Evolutionary conservation across 1,140 invertebrate genomes (phyloP).

Genomic region (Bombus polaris): DNA sequence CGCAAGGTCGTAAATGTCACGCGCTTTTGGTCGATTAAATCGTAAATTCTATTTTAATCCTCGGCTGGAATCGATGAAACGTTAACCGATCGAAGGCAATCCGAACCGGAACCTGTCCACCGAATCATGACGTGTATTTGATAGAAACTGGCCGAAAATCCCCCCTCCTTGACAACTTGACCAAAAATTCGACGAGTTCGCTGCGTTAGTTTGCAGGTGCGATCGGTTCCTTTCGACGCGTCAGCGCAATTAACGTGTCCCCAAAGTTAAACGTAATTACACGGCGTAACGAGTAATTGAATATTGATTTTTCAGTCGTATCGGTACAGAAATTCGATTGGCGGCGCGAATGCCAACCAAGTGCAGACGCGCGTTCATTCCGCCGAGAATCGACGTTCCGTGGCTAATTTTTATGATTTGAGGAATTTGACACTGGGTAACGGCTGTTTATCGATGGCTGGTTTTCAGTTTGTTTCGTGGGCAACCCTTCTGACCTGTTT

Average conservation of each 20-base stretch:
- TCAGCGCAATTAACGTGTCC: background rate
- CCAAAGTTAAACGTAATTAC: slow-evolving; percentile 19
- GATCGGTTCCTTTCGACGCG: background rate
- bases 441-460: background rate
- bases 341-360: background rate
- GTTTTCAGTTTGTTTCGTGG: too few relatives aligned
- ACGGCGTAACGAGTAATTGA: slow-evolving; percentile 8
- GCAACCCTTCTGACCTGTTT: too few relatives aligned
- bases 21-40: background rate
- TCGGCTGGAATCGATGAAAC: background rate
- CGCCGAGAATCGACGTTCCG: background rate
- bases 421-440: background rate
- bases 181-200: background rate
- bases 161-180: background rate
- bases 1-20: background rate
- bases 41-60: slow-evolving; percentile 31
- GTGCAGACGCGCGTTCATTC: too few relatives aligned
- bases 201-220: background rate
- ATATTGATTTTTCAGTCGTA: slow-evolving; percentile 21
- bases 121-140: background rate
- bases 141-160: background rate
- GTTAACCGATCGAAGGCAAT: slow-evolving; percentile 4
- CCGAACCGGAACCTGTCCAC: too few relatives aligned
- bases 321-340: background rate
- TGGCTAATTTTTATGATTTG: background rate